Evolutionary conservation across 2,797 vertebrate species (phyloP).

Genomic region (Epinephelus awoara): DNA sequence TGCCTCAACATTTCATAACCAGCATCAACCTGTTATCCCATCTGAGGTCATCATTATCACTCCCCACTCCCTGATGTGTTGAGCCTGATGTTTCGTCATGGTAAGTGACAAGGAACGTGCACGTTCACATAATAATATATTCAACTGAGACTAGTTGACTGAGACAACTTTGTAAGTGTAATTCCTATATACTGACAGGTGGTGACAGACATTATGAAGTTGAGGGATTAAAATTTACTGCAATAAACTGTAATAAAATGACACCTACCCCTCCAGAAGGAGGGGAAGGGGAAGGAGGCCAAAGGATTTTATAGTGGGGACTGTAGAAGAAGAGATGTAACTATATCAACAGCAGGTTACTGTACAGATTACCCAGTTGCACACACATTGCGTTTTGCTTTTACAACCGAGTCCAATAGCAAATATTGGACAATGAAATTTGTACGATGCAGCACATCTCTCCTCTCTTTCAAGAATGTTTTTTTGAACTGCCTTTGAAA

Average conservation of each 20-base stretch:
- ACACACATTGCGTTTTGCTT: not conserved
- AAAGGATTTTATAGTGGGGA: not conserved
- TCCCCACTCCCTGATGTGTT: not conserved
- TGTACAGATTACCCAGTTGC: not conserved
- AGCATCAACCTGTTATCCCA: too few species aligned
- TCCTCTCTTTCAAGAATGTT: not conserved
- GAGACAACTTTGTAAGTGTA: not conserved
- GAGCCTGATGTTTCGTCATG: not conserved
- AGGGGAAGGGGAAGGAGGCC: not conserved
- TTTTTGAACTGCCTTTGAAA: not conserved
- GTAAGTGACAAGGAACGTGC: not conserved
- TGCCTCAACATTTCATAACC: not conserved
- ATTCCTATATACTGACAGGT: not conserved
- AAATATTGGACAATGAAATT: not conserved
- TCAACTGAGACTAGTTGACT: not conserved
- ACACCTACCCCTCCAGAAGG: not conserved
- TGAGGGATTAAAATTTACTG: not conserved
- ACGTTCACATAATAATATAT: not conserved
- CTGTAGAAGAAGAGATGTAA: not conserved
- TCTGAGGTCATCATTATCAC: not conserved
- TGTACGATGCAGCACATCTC: not conserved
- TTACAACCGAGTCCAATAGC: not conserved
- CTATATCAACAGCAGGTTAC: not conserved
- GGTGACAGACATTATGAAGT: not conserved
- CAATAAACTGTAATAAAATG: constrained; percentile 3